Conservation (phyloP, 1,140 invertebrate genomes). For the Atta colombica region DNA sequence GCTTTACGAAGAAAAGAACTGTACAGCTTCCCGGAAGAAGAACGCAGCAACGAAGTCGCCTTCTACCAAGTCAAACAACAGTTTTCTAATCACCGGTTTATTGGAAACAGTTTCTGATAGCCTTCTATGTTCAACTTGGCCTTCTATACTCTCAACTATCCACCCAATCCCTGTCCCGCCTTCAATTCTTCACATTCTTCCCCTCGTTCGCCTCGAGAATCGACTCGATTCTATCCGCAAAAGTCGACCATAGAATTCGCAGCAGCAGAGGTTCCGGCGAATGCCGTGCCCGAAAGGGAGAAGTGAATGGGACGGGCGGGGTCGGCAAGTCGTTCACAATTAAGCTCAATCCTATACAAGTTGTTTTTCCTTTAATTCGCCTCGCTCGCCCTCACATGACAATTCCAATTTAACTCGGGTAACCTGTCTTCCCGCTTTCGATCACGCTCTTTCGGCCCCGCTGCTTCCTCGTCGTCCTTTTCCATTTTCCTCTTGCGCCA, state of each 20-base stretch:
- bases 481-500: conserved; percentile 45
- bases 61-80: conserved; percentile 61
- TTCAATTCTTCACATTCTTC: conserved; percentile 46
- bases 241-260: conserved; percentile 59
- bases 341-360: conserved; percentile 79
- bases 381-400: conserved; percentile 81
- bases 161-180: not conserved
- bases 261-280: conserved; percentile 66
- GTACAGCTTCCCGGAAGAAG: not conserved
- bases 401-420: conserved; percentile 84
- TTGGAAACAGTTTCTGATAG: conserved; percentile 72
- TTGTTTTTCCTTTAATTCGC: conserved; percentile 79
- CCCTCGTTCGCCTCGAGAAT: conserved; percentile 62
- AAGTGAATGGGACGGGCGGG: not conserved
- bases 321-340: conserved; percentile 71
- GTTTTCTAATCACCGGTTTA: conserved; percentile 77
- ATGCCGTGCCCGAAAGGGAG: conserved; percentile 49
- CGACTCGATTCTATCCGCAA: conserved; percentile 63
- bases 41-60: not conserved
- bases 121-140: conserved; percentile 23
- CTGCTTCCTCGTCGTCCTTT: conserved; percentile 14
- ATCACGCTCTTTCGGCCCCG: conserved; percentile 60
- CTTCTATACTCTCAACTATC: conserved; percentile 17
- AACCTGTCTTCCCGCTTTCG: conserved; percentile 70
- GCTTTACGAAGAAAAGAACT: not conserved